A percentile compares a stretch with the other conserved stretches of the same genome.
These are phyloP conservation scores for Drosophila kambysellisi DNA, from an alignment of 2,888 invertebrate genomes.

Conservation along the genomic window DNA sequence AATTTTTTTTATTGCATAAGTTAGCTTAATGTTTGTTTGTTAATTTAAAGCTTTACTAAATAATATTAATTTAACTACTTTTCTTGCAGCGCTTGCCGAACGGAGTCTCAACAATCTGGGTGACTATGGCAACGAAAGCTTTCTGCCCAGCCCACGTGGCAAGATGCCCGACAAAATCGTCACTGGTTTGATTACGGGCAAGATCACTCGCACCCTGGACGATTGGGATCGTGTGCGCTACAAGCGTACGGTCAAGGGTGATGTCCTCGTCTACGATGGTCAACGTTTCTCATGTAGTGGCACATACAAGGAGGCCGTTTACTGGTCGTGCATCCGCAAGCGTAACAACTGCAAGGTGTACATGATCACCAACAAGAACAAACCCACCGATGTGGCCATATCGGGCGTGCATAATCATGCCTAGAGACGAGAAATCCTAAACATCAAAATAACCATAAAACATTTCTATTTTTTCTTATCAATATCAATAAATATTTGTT, in stretches of 20 bases:
- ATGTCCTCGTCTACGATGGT: conserved; percentile 66
- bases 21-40: neutral
- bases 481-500: conserved; percentile 42
- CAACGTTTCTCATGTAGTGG: conserved; percentile 77
- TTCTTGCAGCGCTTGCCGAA: conserved; percentile 43
- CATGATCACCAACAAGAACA: conserved; percentile 77
- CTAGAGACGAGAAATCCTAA: conserved; percentile 16
- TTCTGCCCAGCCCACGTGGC: conserved; percentile 43
- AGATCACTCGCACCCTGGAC: conserved; percentile 53
- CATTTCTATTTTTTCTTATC: neutral
- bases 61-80: neutral
- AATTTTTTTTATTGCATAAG: neutral
- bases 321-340: conserved; percentile 81
- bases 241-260: conserved; percentile 45
- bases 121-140: conserved; percentile 66
- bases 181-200: conserved; percentile 18
- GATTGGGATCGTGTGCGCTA: conserved; percentile 69
- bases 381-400: conserved; percentile 73
- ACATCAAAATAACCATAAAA: neutral
- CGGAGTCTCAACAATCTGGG: conserved; percentile 42
- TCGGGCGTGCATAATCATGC: conserved; percentile 82
- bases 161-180: conserved; percentile 9
- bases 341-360: conserved; percentile 72
- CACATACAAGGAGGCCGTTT: conserved; percentile 70
- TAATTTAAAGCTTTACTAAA: neutral